Conservation (phyloP, 1,140 invertebrate species). For the Diorhabda sublineata region DNA sequence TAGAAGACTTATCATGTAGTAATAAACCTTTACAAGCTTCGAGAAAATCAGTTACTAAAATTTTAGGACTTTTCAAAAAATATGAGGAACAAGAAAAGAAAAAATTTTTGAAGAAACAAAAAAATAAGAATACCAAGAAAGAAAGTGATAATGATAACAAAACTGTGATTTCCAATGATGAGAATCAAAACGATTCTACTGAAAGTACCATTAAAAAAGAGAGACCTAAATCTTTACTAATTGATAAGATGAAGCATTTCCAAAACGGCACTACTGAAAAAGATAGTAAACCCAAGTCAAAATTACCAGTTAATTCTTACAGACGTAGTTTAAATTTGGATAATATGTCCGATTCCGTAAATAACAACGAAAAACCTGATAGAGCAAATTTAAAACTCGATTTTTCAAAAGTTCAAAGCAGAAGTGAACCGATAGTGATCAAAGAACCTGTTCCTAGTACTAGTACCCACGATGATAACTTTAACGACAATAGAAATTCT, state of each 20-base stretch:
- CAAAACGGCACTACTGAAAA: slow-evolving; percentile 27
- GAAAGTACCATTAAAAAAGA: slow-evolving; percentile 27
- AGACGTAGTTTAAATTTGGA: slow-evolving; percentile 42
- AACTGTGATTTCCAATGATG: slow-evolving; percentile 30
- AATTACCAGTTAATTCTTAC: slow-evolving; percentile 40
- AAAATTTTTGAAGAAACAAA: slow-evolving; percentile 35
- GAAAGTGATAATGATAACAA: slow-evolving; percentile 16
- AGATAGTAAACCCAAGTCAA: slow-evolving; percentile 36
- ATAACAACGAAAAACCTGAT: slow-evolving; percentile 30
- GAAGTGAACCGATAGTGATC: slow-evolving; percentile 49
- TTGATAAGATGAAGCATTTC: slow-evolving; percentile 36
- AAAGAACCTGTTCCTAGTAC: slow-evolving; percentile 50
- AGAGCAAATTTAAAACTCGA: slow-evolving; percentile 63
- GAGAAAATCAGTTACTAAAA: slow-evolving; percentile 61
- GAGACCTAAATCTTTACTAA: slow-evolving; percentile 32
- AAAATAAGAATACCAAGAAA: slow-evolving; percentile 22
- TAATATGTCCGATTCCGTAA: slow-evolving; percentile 29
- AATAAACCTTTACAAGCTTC: slow-evolving; percentile 39
- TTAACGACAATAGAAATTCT: slow-evolving; percentile 48
- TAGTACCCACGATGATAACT: slow-evolving; percentile 42
- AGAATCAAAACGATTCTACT: slow-evolving; percentile 17
- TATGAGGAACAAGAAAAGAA: slow-evolving; percentile 54
- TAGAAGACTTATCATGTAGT: slow-evolving; percentile 58
- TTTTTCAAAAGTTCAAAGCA: slow-evolving; percentile 58
- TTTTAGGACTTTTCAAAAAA: slow-evolving; percentile 69